Evolutionary conservation across 2,888 invertebrate species (phyloP), one percentile per base, ranked within the genome.

Genomic region (Hyposoter dolosus): DNA sequence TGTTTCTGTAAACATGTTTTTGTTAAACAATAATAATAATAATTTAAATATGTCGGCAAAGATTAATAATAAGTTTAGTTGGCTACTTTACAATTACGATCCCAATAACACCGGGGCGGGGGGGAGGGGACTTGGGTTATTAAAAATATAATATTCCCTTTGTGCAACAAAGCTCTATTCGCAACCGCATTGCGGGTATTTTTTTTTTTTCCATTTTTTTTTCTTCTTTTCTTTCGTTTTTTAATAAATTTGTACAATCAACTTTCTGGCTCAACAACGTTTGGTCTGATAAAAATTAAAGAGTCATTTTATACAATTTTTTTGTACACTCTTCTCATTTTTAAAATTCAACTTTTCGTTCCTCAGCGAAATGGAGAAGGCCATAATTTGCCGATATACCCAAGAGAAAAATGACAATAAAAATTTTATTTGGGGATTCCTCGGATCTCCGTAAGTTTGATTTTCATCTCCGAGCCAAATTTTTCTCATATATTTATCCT

Each of bases 71-170:
- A 87, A 89, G 87, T 87, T 89, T 89, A 89, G 56, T 88, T 84
- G 82, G 87, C 89, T 92, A 91, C 90, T 91, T 90, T 91, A 92
- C 90, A 91, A 80, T 88, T 90, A 90, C 89, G 83, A 85, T 90
- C 89, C 88, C 89, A 90, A 89, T 90, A 92, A 92, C 91, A 93
- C 92, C 91, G 90, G 92, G 90, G 79, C 9, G 6, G 50, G 23
- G 43, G 32, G 23, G 35, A 35, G 40, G 82, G 35, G 75, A 45
- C 84, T 93, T 23, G 60, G 78, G 86, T 93, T 94, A 93, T 94
- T 93, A 93, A 93, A 93, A 94, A 93, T 93, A 93, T 93, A 93
- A 93, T 93, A 92, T 93, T 93, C 93, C 90, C 88, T 91, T 91
- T 93, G 92, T 93, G 93, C 93, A 93, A 90, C 91, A 91, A 93